These are phyloP conservation scores for Barnardius zonarius DNA, from an alignment of 2,113 vertebrate species.

Conservation along the genomic window DNA sequence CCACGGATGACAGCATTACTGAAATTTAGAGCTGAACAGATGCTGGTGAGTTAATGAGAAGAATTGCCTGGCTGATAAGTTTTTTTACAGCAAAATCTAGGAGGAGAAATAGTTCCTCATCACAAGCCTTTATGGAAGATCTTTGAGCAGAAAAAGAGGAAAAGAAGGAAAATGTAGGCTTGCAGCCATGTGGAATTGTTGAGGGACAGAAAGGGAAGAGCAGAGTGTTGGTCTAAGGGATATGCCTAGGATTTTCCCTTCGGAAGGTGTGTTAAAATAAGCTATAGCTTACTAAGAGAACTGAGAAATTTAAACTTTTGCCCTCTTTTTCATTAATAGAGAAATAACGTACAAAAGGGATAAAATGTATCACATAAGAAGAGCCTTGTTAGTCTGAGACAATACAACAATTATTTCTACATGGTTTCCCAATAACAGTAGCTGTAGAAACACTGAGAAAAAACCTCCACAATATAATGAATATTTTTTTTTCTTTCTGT, in stretches of 20 bases:
- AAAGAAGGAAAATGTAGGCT: background rate
- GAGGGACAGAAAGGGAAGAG: background rate
- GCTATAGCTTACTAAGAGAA: background rate
- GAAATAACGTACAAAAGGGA: background rate
- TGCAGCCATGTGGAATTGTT: background rate
- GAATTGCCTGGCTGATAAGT: background rate
- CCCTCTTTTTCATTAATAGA: background rate
- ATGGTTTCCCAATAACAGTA: background rate
- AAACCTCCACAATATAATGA: background rate
- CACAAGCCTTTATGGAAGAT: background rate
- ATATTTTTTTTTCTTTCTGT: background rate
- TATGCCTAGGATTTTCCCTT: background rate
- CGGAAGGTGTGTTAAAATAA: background rate
- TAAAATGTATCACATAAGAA: background rate
- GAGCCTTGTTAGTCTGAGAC: background rate
- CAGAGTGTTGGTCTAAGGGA: background rate
- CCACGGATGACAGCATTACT: background rate
- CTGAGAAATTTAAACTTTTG: background rate
- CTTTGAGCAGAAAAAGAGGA: background rate
- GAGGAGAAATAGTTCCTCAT: background rate
- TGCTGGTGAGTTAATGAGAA: background rate
- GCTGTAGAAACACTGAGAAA: background rate
- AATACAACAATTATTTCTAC: background rate
- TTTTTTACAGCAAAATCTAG: background rate
- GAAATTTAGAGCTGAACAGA: background rate